Conservation (phyloP, 2,113 vertebrate species). For the Phaetusa simplex region DNA sequence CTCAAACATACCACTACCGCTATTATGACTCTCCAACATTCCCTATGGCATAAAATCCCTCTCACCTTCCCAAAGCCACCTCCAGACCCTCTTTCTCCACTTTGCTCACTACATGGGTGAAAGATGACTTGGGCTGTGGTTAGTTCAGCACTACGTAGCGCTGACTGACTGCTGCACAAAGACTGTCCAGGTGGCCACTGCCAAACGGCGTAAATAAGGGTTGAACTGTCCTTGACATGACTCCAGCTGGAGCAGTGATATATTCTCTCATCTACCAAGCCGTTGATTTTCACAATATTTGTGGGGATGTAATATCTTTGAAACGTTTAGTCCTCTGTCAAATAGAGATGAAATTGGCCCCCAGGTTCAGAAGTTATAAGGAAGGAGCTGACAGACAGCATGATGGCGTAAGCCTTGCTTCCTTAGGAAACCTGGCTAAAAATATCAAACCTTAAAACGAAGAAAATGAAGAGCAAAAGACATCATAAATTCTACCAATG, state of each 20-base stretch:
- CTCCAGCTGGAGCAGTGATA: background rate
- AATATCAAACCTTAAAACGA: constrained; percentile 25
- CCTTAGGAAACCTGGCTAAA: background rate
- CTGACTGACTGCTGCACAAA: accelerated
- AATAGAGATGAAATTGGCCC: background rate
- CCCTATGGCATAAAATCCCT: background rate
- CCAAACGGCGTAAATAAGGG: background rate
- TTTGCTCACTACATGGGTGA: background rate
- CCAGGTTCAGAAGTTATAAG: background rate
- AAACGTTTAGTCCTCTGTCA: background rate
- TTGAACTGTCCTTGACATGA: background rate
- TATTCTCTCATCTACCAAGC: background rate
- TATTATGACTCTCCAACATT: background rate
- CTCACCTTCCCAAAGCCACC: background rate
- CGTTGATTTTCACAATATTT: background rate
- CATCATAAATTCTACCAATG: constrained; percentile 9
- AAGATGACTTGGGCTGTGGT: background rate
- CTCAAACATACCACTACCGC: background rate
- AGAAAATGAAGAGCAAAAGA: constrained; percentile 8
- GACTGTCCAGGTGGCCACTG: background rate
- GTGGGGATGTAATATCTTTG: background rate
- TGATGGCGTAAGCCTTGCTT: background rate
- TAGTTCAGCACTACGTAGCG: background rate
- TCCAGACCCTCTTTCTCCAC: background rate
- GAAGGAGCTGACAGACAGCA: background rate